Percentiles rank a stretch among this genome's conserved stretches.
These are phyloP conservation scores for Bombus polaris DNA, from an alignment of 1,140 invertebrate species.

Conservation along the genomic window DNA sequence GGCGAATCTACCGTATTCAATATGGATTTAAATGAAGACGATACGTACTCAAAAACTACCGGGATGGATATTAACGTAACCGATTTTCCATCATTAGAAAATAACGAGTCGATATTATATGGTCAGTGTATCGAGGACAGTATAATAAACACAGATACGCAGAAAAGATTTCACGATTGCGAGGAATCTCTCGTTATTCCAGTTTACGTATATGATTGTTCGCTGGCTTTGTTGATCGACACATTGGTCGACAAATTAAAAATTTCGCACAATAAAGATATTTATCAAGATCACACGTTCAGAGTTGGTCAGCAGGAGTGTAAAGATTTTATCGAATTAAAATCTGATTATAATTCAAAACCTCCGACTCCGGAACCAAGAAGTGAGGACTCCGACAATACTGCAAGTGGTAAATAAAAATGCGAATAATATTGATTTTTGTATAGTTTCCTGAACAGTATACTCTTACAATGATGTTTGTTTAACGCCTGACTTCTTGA, in stretches of 20 bases:
- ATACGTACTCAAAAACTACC: conserved; percentile 34
- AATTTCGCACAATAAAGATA: conserved; percentile 80
- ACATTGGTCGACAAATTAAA: conserved; percentile 83
- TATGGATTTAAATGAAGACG: conserved; percentile 48
- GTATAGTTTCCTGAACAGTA: too few species aligned
- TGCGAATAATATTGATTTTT: too few species aligned
- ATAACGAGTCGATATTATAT: conserved; percentile 63
- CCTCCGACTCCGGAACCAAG: conserved; percentile 79
- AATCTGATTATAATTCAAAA: conserved; percentile 76
- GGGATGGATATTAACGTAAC: conserved; percentile 45
- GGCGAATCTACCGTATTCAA: conserved; percentile 49
- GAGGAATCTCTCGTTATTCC: conserved; percentile 83
- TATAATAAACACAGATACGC: conserved; percentile 55
- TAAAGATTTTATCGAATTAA: conserved; percentile 80
- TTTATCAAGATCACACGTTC: conserved; percentile 83
- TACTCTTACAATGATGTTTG: too few species aligned
- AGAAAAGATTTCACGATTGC: conserved; percentile 58
- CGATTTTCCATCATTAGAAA: conserved; percentile 21
- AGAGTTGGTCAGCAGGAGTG: conserved; percentile 74
- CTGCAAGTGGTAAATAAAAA: conserved; percentile 70
- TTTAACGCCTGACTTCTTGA: too few species aligned
- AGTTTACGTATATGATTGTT: conserved; percentile 89
- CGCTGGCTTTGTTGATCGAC: conserved; percentile 84
- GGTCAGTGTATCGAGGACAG: conserved; percentile 60
- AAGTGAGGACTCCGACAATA: conserved; percentile 81